Base-by-base conservation (phyloP, 2,888 invertebrate genomes). In the Bibio marci region DNA sequence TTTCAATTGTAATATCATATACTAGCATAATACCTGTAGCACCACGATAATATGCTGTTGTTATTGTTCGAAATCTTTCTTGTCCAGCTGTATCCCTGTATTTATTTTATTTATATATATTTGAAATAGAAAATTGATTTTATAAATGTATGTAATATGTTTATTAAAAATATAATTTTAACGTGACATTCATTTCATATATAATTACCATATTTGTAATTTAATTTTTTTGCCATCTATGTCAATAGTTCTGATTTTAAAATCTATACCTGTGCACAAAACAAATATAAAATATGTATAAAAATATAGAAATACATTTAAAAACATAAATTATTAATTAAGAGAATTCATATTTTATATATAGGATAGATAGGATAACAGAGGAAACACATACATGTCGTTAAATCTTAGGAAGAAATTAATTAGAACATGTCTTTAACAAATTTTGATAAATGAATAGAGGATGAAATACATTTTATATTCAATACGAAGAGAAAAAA, bases 11-110 rank as follows among this genome's bases (percentile, higher is more conserved):
- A 50, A 98, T 95, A 65, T 98, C 98, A 64, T 98, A 98, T 30
- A 95, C 95, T 48, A 97, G 71, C 91, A 97, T 94, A 50, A 98
- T 98, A 44, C 98, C 98, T 95, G 98, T 98, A 32, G 97, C 97
- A 37, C 97, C 98, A 50, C 98, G 76, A 66, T 98, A 98, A 61
- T 98, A 98, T n/a, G 97, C 95, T 43, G 97, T 98, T 40, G 97
- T 98, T 51, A 98, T 98, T 46, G 97, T 98, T 51, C 95, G 76
- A 70, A 98, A 98, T 56, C 97, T 72, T 63, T 98, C 98, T 64
- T 98, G 97, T 1, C 98, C 97, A 31, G 97, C 97, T 40, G 97
- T 97, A 59, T 97, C 97, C 95, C 92, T 92, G 55, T 15, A 15
- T 12, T 36, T 17, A 15, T 10, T 12, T 18, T 8, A 27, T 22